A percentile compares a stretch with the other conserved stretches of the same genome.
Conservation (phyloP, 2,888 invertebrate species). For the Trichacis sp. region DNA sequence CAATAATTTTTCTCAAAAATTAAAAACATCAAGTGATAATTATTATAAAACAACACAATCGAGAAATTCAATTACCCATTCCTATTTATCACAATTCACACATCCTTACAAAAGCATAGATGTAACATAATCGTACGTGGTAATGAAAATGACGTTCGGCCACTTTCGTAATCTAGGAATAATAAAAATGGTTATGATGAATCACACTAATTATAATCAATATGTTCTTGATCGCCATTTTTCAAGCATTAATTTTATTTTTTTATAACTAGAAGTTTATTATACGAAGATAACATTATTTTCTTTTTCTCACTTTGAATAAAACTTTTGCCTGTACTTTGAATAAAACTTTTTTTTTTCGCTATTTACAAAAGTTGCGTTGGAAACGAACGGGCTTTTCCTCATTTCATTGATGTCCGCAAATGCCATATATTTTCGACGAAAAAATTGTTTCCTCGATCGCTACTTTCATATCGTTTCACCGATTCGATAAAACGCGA, state of each 20-base stretch:
- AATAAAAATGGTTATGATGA: slow-evolving; percentile 18
- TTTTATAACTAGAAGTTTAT: slow-evolving; percentile 38
- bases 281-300: slow-evolving; percentile 34
- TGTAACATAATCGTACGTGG: slow-evolving; percentile 36
- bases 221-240: slow-evolving; percentile 27
- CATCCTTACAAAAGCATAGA: slow-evolving; percentile 34
- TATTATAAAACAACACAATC: neutral
- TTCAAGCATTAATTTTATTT: slow-evolving; percentile 20
- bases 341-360: neutral
- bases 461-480: neutral
- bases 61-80: slow-evolving; percentile 8
- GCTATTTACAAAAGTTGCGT: slow-evolving; percentile 1
- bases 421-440: no score
- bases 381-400: neutral
- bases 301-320: slow-evolving; percentile 6
- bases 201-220: slow-evolving; percentile 30
- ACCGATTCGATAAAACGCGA: neutral
- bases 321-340: neutral
- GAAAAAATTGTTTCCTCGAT: neutral
- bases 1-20: slow-evolving; percentile 1
- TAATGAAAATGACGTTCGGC: slow-evolving; percentile 23
- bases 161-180: slow-evolving; percentile 29
- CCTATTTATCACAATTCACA: slow-evolving; percentile 18
- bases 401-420: slow-evolving; percentile 1
- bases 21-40: neutral